Base-by-base conservation (phyloP, 1,140 invertebrate species). In the Zaprionus lachaisei region DNA sequence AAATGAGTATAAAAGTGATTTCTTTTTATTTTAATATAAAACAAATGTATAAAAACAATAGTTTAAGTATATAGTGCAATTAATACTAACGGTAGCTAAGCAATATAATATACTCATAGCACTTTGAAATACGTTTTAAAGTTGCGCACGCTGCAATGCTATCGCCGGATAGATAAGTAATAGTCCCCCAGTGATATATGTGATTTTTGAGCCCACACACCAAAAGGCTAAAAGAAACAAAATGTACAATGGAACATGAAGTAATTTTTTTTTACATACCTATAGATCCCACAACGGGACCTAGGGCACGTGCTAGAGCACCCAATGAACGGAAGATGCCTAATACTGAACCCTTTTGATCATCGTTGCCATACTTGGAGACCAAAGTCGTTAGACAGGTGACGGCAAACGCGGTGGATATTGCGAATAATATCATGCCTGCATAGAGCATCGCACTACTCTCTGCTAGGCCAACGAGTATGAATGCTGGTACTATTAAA, bases 301-400 rank as follows among this genome's bases (percentile, higher is more conserved):
- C 98, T 37, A 98, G 92, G n/a, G 97, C 98, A 81, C 98, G 94
- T 28, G 98, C 98, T 20, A 99, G 94, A 11, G 98, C 97, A 17
- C 98, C 98, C 17, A 99, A 93, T 2, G 98, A 99, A 77, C 99
- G 94, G 91, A 99, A 98, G 76, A 98, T 97, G 5, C 99, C 99
- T 80, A 99, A 95, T 66, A 98, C 96, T 9, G 96, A 96, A 20
- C 99, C 99, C 92, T 99, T 99, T 91, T 99, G 97, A 90, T 96
- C 95, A 63, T 94, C 95, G 22, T 96, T 94, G 5, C 98, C 97
- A 93, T 96, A 96, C 69, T 95, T 94, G 6, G 98, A 98, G 1
- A 98, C 97, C 91, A 98, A 93, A 12, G 98, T 97, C 76, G 97
- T 99, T 91, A 99, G 94, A 92, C 98, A 99, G 24, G 98, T 98